Evolutionary conservation across 2,797 vertebrate genomes (phyloP).

Genomic region (Rhinella marina): DNA sequence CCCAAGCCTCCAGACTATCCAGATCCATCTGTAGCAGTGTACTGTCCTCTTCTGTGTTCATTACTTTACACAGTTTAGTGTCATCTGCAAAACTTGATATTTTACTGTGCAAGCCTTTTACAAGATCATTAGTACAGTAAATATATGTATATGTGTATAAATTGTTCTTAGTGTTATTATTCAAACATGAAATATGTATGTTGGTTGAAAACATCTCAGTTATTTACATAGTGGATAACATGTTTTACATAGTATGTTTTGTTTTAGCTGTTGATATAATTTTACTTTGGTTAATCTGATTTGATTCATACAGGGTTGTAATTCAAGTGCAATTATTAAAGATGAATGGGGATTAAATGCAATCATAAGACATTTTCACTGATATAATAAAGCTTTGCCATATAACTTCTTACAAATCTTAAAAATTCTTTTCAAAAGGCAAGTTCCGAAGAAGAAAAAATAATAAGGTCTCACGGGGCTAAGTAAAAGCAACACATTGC

Average conservation of each 20-base stretch:
- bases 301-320: slow-evolving; percentile 27
- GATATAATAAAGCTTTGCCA: slow-evolving; percentile 28
- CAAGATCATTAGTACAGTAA: too few relatives aligned
- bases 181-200: not conserved
- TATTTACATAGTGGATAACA: not conserved
- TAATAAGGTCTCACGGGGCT: slow-evolving; percentile 52
- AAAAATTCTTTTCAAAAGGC: slow-evolving; percentile 36
- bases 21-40: too few relatives aligned
- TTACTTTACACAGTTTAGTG: too few relatives aligned
- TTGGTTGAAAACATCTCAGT: not conserved
- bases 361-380: slow-evolving; percentile 26
- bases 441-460: slow-evolving; percentile 47
- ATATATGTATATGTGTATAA: too few relatives aligned
- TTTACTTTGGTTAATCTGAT: not conserved
- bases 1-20: too few relatives aligned
- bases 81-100: too few relatives aligned
- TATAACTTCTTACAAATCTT: slow-evolving; percentile 42
- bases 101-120: too few relatives aligned
- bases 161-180: not conserved
- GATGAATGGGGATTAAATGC: slow-evolving; percentile 32
- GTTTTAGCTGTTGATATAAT: slow-evolving; percentile 1
- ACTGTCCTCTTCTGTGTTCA: too few relatives aligned
- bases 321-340: slow-evolving; percentile 18
- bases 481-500: slow-evolving; percentile 47
- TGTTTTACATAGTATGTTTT: not conserved